Evolutionary conservation across 92 coral and sea anemone species (phyloP), one percentile per base, ranked within the genome.

Genomic region (Epizoanthus scotinus): DNA sequence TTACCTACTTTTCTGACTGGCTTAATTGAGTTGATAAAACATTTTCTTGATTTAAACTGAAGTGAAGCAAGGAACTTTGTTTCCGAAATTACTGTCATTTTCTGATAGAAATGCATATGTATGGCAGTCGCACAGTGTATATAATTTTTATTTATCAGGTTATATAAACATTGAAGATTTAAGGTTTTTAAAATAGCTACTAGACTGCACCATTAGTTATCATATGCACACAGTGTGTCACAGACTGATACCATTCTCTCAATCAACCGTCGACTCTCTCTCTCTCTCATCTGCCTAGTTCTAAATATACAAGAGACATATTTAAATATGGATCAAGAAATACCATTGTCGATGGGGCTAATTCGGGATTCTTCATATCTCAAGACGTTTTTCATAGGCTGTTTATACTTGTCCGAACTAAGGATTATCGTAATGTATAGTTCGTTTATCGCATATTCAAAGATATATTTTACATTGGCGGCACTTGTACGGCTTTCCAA

Each of bases 321-420:
- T 9, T 64, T 38, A 64, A 64, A 64, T 15, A 64, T 64, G 14
- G 47, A 68, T 68, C 73, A 31, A 68, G 20, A 21, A 42, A 68
- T 68, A 20, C 21, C 73, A 42, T 15, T 68, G 20, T 68, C 22
- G 40, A 36, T 44, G 31, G 12, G 5, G 42, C 24, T 68, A 68
- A 68, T 68, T 68, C 27, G 42, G 3, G 40, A 44, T 40, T n/a
- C 73, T 9, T 36, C 27, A 44, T 68, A 68, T 42, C 29, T 68
- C 29, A 22, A n/a, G 27, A 42, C 4, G 8, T 24, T 36, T 27
- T 12, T 64, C 17, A 10, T 29, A 62, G 15, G 26, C n/a, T 62
- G 67, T 62, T 17, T 24, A 62, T 31, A 28, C 44, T 38, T 18
- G 47, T 13, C 13, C 10, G 36, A 6, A 27, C 22, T 14, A 64